These are phyloP conservation scores for Drosophila rufa DNA, from an alignment of 1,140 invertebrate species.

Conservation along the genomic window DNA sequence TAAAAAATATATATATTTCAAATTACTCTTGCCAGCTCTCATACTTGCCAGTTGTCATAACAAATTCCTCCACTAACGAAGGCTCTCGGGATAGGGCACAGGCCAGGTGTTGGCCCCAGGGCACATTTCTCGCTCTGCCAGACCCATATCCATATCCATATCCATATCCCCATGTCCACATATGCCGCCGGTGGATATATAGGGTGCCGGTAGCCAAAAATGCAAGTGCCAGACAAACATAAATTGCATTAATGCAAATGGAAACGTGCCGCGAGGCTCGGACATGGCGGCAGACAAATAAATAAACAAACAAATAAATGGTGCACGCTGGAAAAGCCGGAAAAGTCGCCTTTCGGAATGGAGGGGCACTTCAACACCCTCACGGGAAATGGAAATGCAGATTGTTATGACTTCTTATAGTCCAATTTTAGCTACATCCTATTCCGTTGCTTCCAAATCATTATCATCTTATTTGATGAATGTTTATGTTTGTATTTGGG, in stretches of 20 bases:
- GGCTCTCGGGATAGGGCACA: conserved; percentile 43
- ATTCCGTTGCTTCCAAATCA: background rate
- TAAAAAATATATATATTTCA: conserved; percentile 5
- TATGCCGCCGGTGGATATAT: conserved; percentile 1
- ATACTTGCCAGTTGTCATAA: conserved; percentile 68
- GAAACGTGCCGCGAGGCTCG: conserved; percentile 37
- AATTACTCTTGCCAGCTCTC: conserved; percentile 19
- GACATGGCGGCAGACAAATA: conserved; percentile 21
- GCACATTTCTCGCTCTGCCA: conserved; percentile 30
- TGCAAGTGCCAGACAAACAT: conserved; percentile 65
- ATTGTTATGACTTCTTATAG: background rate
- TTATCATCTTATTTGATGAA: background rate
- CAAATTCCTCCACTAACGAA: conserved; percentile 70
- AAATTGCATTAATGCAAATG: conserved; percentile 70
- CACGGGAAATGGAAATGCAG: background rate
- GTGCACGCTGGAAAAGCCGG: conserved; percentile 26
- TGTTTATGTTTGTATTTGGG: background rate
- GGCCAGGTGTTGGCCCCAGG: conserved; percentile 59
- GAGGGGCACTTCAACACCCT: conserved; percentile 29
- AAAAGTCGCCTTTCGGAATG: conserved; percentile 15
- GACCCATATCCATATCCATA: conserved; percentile 30
- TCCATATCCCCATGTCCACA: conserved; percentile 17
- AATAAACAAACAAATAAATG: conserved; percentile 45
- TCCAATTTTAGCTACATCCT: background rate
- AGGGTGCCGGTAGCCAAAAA: conserved; percentile 62